A percentile compares a stretch with the other conserved stretches of the same genome.
Conservation (phyloP, 2,113 vertebrate genomes). For the Pomatorhinus ruficollis region DNA sequence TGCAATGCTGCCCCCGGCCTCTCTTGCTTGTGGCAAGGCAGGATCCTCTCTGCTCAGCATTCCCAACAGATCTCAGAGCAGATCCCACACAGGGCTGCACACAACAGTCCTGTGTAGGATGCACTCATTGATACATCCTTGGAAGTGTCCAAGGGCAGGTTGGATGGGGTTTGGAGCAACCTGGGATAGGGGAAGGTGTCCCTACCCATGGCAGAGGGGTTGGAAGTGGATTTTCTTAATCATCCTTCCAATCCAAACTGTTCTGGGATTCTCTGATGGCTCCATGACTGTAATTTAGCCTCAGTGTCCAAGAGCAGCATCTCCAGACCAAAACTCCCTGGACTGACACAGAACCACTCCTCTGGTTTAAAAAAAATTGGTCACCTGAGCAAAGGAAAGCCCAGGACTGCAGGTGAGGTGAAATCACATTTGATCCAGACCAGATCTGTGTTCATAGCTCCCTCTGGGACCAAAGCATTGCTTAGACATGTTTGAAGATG, state of each 20-base stretch:
- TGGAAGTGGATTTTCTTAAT: background rate
- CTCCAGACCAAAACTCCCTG: background rate
- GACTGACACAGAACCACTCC: background rate
- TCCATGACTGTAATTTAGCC: background rate
- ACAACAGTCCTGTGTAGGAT: background rate
- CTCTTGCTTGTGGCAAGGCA: background rate
- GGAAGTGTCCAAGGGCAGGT: fast-evolving
- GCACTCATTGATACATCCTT: background rate
- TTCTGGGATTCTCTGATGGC: background rate
- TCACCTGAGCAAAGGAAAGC: background rate
- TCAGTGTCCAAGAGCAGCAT: background rate
- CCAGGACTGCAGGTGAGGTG: background rate
- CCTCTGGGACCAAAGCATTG: background rate
- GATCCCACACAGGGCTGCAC: background rate
- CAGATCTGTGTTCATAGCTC: fast-evolving
- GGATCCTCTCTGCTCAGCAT: background rate
- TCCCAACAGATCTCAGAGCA: background rate
- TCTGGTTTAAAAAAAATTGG: background rate
- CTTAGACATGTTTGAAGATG: background rate
- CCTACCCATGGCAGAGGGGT: background rate
- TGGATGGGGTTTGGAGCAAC: background rate
- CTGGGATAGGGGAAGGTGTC: background rate
- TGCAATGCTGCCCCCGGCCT: background rate
- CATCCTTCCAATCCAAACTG: background rate
- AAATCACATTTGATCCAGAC: background rate